phyloP scores from a whole-genome alignment of 2,113 vertebrate genomes.

The Labrus mixtus region DNA sequence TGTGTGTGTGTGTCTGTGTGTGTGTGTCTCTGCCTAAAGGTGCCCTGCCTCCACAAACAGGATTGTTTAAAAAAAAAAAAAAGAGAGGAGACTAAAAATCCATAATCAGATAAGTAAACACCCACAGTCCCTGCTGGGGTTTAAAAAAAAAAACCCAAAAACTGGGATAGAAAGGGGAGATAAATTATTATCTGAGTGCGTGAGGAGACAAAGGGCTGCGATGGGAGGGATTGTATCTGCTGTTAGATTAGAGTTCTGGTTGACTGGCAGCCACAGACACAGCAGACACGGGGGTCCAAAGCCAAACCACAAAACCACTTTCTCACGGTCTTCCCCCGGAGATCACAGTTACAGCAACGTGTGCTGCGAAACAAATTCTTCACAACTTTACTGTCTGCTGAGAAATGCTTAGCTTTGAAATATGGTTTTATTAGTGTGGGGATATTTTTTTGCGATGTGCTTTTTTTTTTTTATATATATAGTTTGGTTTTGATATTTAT shows the following conservation, averaged over 20 bases:
- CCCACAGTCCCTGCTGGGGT: slow-evolving; percentile 36
- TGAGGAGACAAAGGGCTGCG: slow-evolving; percentile 77
- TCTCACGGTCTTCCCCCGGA: slow-evolving; percentile 65
- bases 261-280: slow-evolving; percentile 81
- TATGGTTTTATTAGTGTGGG: not conserved
- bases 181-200: slow-evolving; percentile 70
- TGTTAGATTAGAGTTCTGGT: slow-evolving; percentile 78
- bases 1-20: not conserved
- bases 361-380: not conserved
- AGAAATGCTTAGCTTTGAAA: slow-evolving; percentile 10
- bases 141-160: too few species aligned
- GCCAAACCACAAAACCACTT: slow-evolving; percentile 66
- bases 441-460: not conserved
- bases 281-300: slow-evolving; percentile 68
- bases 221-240: slow-evolving; percentile 68
- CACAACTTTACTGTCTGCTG: slow-evolving; percentile 2
- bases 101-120: slow-evolving; percentile 69
- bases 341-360: slow-evolving; percentile 4
- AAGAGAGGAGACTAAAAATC: slow-evolving; percentile 32
- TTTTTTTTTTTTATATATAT: not conserved
- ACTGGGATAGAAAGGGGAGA: slow-evolving; percentile 70
- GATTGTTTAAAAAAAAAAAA: slow-evolving; percentile 40
- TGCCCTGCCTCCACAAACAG: slow-evolving; percentile 45
- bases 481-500: not conserved
- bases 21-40: slow-evolving; percentile 20